Conservation (phyloP, 2,888 invertebrate species). For the Crocallis elinguaria region DNA sequence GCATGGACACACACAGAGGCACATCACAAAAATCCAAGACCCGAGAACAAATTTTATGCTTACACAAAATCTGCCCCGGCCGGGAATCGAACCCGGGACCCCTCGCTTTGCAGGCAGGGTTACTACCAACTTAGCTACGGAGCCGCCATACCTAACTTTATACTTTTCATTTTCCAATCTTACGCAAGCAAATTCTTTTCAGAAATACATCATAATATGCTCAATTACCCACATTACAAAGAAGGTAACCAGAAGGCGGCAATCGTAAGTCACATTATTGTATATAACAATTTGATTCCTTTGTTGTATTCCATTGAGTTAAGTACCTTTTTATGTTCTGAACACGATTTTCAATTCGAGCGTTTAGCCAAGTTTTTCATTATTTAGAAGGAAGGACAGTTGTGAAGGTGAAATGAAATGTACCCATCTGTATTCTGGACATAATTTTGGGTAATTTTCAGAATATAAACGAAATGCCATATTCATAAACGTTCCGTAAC, state of each 20-base stretch:
- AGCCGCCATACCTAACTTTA: no score
- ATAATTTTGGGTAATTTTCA: background rate
- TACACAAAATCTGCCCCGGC: no score
- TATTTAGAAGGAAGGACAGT: conserved; percentile 2
- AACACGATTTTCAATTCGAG: conserved; percentile 19
- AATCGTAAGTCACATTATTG: conserved; percentile 1
- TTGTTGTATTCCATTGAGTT: conserved; percentile 12
- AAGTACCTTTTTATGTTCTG: conserved; percentile 23
- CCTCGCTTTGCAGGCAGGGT: no score
- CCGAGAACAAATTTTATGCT: no score
- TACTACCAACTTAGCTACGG: no score
- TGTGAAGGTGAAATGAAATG: background rate
- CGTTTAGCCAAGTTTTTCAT: conserved; percentile 12
- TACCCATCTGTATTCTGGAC: background rate
- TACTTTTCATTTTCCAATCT: no score
- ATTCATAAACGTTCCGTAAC: no score
- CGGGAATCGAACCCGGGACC: no score
- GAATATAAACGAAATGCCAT: background rate
- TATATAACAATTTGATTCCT: conserved; percentile 11
- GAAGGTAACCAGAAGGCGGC: background rate
- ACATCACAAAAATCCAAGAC: no score
- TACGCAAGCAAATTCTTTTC: no score
- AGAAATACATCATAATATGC: no score
- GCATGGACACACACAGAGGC: no score
- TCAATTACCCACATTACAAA: background rate